These are phyloP conservation scores for Eubasilissa splendida DNA, from an alignment of 2,888 invertebrate species.

Conservation along the genomic window DNA sequence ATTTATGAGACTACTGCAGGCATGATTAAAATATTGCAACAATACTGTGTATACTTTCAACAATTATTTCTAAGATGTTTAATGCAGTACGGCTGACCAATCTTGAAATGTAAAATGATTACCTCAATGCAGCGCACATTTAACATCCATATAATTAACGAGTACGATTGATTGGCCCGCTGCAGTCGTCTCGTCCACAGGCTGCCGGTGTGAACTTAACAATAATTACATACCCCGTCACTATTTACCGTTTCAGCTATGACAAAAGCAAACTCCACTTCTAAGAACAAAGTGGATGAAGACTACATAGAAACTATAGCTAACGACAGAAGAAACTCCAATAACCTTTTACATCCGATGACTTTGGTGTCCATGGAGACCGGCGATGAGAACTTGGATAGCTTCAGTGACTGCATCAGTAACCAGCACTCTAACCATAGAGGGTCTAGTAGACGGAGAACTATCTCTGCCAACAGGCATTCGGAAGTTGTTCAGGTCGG, in stretches of 20 bases:
- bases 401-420: constrained; percentile 76
- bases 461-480: constrained; percentile 59
- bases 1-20: no score
- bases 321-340: constrained; percentile 55
- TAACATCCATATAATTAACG: no score
- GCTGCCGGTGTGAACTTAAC: no score
- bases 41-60: no score
- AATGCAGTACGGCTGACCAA: no score
- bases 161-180: no score
- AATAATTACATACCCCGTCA: no score
- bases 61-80: no score
- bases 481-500: constrained; percentile 53
- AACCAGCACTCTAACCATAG: constrained; percentile 69
- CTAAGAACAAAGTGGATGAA: constrained; percentile 74
- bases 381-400: constrained; percentile 62
- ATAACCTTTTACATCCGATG: constrained; percentile 61
- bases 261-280: constrained; percentile 73
- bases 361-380: constrained; percentile 69
- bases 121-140: no score
- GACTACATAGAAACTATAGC: constrained; percentile 67
- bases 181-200: no score
- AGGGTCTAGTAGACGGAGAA: constrained; percentile 67
- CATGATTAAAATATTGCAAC: no score
- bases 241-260: constrained; percentile 67
- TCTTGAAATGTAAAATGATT: no score